A percentile compares a stretch with the other conserved stretches of the same genome.
phyloP scores from a whole-genome alignment of 1,140 invertebrate genomes.

The Panulirus ornatus region DNA sequence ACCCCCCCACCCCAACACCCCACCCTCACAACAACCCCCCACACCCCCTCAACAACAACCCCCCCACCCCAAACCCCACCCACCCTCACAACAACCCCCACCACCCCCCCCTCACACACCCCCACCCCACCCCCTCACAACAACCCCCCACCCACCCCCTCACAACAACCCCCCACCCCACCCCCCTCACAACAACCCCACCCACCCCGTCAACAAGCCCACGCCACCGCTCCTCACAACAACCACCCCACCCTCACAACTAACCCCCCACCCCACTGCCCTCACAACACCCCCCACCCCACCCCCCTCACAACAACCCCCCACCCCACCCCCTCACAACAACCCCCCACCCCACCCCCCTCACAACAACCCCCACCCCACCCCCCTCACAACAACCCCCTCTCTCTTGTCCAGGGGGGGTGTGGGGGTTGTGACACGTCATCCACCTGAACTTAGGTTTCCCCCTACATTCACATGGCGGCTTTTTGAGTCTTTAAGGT shows the following conservation, averaged over 20 bases:
- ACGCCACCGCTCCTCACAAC: not conserved
- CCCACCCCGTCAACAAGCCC: not conserved
- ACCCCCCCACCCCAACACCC: not conserved
- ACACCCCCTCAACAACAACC: not conserved
- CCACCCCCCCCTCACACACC: not conserved
- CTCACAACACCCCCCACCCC: not conserved
- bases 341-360: not conserved
- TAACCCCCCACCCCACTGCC: not conserved
- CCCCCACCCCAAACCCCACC: not conserved
- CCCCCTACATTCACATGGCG: no score
- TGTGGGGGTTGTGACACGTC: no score
- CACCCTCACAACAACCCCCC: not conserved
- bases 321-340: not conserved
- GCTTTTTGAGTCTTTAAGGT: no score
- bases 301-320: not conserved
- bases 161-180: not conserved
- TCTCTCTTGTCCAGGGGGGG: no score
- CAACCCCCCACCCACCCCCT: not conserved
- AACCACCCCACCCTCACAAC: not conserved
- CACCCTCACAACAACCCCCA: not conserved
- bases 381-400: no score
- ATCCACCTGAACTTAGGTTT: no score
- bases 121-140: not conserved
- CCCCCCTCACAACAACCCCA: not conserved
- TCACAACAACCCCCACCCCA: not conserved